Evolutionary conservation across 2,113 vertebrate species (phyloP).

Genomic region (Lamprotornis superbus): DNA sequence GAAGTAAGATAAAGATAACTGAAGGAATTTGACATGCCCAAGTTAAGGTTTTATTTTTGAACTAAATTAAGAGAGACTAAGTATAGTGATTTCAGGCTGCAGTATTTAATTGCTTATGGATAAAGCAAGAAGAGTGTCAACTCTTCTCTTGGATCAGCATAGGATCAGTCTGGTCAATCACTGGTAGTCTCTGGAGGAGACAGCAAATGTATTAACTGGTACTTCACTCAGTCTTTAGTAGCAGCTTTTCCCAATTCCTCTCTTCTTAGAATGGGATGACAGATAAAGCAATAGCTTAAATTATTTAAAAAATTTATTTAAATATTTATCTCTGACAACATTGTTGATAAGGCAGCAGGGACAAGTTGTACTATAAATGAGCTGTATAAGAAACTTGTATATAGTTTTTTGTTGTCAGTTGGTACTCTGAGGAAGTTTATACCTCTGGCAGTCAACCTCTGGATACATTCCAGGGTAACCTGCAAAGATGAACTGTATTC

Average conservation of each 20-base stretch:
- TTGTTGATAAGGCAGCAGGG: not conserved
- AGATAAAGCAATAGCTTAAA: not conserved
- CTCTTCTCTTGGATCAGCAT: not conserved
- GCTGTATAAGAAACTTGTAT: not conserved
- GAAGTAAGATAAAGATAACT: not conserved
- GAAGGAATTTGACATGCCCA: not conserved
- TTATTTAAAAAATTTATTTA: not conserved
- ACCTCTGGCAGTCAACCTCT: not conserved
- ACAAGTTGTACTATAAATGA: not conserved
- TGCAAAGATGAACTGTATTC: not conserved
- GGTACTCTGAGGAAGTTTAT: not conserved
- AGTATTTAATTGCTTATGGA: not conserved
- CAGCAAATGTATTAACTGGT: not conserved
- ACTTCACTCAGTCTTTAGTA: not conserved
- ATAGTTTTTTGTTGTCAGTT: not conserved
- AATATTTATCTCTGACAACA: not conserved
- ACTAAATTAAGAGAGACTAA: not conserved
- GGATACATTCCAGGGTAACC: not conserved
- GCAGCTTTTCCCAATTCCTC: not conserved
- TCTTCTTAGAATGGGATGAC: not conserved
- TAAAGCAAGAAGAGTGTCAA: not conserved
- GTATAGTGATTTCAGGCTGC: not conserved
- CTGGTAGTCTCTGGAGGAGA: not conserved
- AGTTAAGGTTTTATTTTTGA: not conserved
- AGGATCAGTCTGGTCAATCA: not conserved